Evolutionary conservation across 2,888 invertebrate species (phyloP).

Genomic region (Bellardia pandia): DNA sequence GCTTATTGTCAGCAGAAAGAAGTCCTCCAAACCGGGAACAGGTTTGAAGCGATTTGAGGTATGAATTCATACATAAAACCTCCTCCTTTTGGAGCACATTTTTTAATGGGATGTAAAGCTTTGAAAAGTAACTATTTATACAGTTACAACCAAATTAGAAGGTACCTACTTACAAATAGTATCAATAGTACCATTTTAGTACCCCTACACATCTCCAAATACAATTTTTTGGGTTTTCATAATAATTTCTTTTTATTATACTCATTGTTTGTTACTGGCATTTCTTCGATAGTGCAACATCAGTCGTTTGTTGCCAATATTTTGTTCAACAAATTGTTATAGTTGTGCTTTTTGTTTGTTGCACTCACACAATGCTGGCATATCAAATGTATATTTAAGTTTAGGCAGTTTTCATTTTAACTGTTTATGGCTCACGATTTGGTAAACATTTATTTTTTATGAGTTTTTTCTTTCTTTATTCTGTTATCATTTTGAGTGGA

Average conservation of each 20-base stretch:
- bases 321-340: slow-evolving; percentile 44
- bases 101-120: no score
- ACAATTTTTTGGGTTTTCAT: slow-evolving; percentile 5
- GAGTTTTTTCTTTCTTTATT: slow-evolving; percentile 19
- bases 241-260: slow-evolving; percentile 21
- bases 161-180: no score
- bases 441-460: slow-evolving; percentile 60
- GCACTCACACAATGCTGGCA: background rate
- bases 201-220: background rate
- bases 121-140: no score
- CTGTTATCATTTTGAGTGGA: background rate
- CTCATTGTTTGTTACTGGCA: background rate
- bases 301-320: slow-evolving; percentile 47
- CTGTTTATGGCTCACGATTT: slow-evolving; percentile 70
- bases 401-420: slow-evolving; percentile 48
- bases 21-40: no score
- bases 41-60: no score
- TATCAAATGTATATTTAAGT: slow-evolving; percentile 11
- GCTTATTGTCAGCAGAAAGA: no score
- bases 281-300: background rate
- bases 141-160: no score
- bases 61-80: no score
- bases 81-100: no score
- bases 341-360: slow-evolving; percentile 21
- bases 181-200: background rate